phyloP scores from a whole-genome alignment of 2,888 invertebrate genomes.

The Quadriops clusia region DNA sequence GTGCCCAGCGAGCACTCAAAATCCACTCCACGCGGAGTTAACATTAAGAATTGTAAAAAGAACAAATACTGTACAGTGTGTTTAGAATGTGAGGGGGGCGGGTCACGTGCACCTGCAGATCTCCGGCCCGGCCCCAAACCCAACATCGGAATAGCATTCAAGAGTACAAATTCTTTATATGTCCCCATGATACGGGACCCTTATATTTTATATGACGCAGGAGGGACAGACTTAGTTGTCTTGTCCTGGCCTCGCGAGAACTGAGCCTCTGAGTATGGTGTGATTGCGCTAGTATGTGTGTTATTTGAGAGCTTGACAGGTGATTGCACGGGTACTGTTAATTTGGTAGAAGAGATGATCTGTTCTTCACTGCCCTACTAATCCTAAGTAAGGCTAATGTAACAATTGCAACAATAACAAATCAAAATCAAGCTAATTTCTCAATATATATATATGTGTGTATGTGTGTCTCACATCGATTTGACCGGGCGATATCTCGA shows the following conservation, averaged over 20 bases:
- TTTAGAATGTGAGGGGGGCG: conserved; percentile 25
- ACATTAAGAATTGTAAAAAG: conserved; percentile 9
- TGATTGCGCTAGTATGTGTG: conserved; percentile 24
- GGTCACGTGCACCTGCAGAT: conserved; percentile 25
- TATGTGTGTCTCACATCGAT: too few species aligned
- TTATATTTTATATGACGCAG: conserved; percentile 28
- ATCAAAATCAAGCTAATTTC: too few species aligned
- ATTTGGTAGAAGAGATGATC: too few species aligned
- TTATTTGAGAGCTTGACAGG: conserved; percentile 30
- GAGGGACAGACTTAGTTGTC: conserved; percentile 17
- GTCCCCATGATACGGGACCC: conserved; percentile 20
- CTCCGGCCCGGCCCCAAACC: conserved; percentile 21
- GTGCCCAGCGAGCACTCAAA: conserved; percentile 22
- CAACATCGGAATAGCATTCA: conserved; percentile 36
- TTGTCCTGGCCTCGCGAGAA: conserved; percentile 25
- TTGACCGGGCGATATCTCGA: too few species aligned
- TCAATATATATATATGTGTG: too few species aligned
- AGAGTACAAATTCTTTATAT: conserved; percentile 64
- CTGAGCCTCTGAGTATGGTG: conserved; percentile 26
- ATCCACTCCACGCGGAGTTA: conserved; percentile 21
- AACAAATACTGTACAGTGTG: conserved; percentile 25
- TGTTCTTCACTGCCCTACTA: too few species aligned
- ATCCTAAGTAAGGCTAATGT: too few species aligned
- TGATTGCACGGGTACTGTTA: conserved; percentile 32
- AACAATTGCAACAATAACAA: too few species aligned